These are phyloP conservation scores for Bombus sibiricus DNA, from an alignment of 1,140 invertebrate species.

Conservation along the genomic window DNA sequence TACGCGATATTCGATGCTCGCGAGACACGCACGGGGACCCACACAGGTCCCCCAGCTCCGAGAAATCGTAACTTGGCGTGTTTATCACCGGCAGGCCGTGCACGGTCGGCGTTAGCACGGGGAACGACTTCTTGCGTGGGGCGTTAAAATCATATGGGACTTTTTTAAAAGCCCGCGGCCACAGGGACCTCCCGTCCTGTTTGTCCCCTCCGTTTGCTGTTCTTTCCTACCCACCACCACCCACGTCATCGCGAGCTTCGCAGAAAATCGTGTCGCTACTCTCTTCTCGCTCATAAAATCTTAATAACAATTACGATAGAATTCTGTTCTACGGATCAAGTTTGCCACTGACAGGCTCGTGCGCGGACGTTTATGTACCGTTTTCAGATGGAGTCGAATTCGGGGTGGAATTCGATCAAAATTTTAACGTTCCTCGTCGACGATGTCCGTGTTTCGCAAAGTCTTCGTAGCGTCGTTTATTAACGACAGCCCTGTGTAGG, in stretches of 20 bases:
- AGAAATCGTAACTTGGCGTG: constrained; percentile 83
- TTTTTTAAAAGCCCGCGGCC: constrained; percentile 69
- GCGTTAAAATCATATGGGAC: constrained; percentile 80
- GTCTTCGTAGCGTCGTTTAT: too few species aligned
- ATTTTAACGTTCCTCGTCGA: too few species aligned
- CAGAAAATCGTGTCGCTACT: constrained; percentile 66
- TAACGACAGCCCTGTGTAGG: too few species aligned
- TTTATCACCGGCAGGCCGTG: constrained; percentile 77
- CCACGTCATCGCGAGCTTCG: constrained; percentile 70
- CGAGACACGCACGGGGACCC: constrained; percentile 37
- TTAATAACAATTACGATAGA: neutral
- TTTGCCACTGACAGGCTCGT: too few species aligned
- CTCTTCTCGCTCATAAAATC: neutral
- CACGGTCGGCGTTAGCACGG: constrained; percentile 74
- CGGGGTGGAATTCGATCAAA: too few species aligned
- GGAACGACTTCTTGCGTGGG: constrained; percentile 79
- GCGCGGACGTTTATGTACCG: too few species aligned
- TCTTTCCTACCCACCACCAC: constrained; percentile 48
- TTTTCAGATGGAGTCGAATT: too few species aligned
- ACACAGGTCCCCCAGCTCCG: constrained; percentile 70
- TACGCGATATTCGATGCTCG: constrained; percentile 28
- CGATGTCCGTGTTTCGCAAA: too few species aligned
- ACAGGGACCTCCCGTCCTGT: constrained; percentile 43
- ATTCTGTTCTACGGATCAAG: neutral
- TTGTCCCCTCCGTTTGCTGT: constrained; percentile 23